A percentile compares a stretch with the other conserved stretches of the same genome.
These are phyloP conservation scores for Kryptolebias ocellatus DNA, from an alignment of 2,797 vertebrate species.

Conservation along the genomic window DNA sequence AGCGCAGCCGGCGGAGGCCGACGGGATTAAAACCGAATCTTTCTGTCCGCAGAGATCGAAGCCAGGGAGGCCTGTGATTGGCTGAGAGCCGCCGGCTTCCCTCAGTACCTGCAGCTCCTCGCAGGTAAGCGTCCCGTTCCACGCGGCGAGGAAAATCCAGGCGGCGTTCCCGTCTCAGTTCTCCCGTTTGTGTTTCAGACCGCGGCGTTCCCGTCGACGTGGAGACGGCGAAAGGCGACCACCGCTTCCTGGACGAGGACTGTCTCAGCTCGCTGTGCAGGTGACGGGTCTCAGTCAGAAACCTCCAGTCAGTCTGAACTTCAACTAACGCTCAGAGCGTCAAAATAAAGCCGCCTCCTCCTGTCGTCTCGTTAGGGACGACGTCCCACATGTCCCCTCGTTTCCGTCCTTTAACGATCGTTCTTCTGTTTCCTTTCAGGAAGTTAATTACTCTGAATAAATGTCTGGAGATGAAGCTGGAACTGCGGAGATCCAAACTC, in stretches of 20 bases:
- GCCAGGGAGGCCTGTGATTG: constrained; percentile 90
- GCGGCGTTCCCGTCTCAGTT: neutral
- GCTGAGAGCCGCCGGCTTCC: constrained; percentile 89
- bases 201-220: constrained; percentile 86
- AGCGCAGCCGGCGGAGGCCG: constrained; percentile 48
- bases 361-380: too few relatives aligned
- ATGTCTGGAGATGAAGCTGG: constrained; percentile 87
- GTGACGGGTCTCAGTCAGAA: constrained; percentile 61
- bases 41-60: constrained; percentile 87
- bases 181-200: constrained; percentile 72
- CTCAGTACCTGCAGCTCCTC: constrained; percentile 89
- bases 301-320: too few relatives aligned
- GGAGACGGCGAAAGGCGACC: constrained; percentile 85
- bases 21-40: constrained; percentile 57
- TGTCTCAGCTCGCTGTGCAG: constrained; percentile 88
- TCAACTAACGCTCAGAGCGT: too few relatives aligned
- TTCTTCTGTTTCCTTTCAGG: constrained; percentile 62
- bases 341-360: too few relatives aligned
- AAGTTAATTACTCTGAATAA: constrained; percentile 89
- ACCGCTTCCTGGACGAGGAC: constrained; percentile 88
- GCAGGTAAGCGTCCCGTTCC: constrained; percentile 79
- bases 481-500: constrained; percentile 80
- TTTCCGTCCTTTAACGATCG: too few relatives aligned
- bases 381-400: too few relatives aligned
- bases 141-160: neutral